Base-by-base conservation (phyloP, 2,888 invertebrate genomes). In the Lepeophtheirus nordmannii region DNA sequence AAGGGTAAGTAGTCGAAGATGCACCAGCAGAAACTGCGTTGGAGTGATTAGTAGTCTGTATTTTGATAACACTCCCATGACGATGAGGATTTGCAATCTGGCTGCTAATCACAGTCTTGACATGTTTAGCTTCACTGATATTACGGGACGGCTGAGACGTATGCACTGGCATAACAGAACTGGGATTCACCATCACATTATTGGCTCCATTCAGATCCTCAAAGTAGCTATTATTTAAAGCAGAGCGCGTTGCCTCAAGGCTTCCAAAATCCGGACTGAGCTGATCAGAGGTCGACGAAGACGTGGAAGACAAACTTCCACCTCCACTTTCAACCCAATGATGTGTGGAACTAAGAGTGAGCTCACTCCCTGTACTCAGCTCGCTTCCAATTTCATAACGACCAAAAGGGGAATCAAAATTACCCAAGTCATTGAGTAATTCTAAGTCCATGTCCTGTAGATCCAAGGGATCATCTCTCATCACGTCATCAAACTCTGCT, bases 181-280 rank as follows among this genome's bases (percentile, higher is more conserved):
- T 89, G 7, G 91, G 91, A 77, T 91, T 90, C 8, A 91, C 91
- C 82, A 90, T 84, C 70, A 87, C 84, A 14, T 84, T 83, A 69
- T 83, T 83, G 57, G 84, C 85, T 73, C 64, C 64, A 22, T 38
- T 61, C 60, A 66, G 58, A 60, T 66, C 66, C 46, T 66, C 66
- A 20, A 66, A 61, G 58, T 66, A 66, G 37, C 40, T 20, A 22
- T 41, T 60, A 46, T 30, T 11, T 10, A 41, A 23, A 22, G 66
- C 20, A 12, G 63, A 22, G 61, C 37, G 37, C n/a, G 30, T n/a
- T 12, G 61, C 14, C 12, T 61, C 23, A 11, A 61, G 38, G 37
- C 17, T 17, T 17, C 37, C 56, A 58, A 20, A 17, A 58, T 60
- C 58, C 8, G 37, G 37, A 37, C 10, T 9, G 22, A 37, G 17